Percentiles rank a stretch among this genome's conserved stretches.
These are phyloP conservation scores for Trichoplusia ni DNA, from an alignment of 1,140 invertebrate species.

Conservation along the genomic window DNA sequence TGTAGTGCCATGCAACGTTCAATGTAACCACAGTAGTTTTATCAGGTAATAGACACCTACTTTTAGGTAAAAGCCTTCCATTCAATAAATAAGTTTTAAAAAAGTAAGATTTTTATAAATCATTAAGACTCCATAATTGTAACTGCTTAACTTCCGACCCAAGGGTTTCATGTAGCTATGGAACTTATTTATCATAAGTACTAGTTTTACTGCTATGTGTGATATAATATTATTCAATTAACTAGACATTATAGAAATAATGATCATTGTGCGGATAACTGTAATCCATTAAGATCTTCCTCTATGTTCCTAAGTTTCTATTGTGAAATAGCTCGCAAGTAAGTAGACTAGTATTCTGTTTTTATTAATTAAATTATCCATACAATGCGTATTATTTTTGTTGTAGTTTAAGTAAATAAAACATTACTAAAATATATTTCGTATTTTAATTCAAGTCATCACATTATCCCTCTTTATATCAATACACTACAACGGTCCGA, in stretches of 20 bases:
- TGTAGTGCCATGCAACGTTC: too few species aligned
- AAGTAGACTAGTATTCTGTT: slow-evolving; percentile 12
- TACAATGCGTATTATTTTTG: slow-evolving; percentile 26
- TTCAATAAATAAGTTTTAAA: too few species aligned
- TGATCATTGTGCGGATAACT: slow-evolving; percentile 12
- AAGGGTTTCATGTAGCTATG: neutral
- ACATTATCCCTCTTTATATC: neutral
- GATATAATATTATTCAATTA: slow-evolving; percentile 32
- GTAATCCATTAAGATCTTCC: slow-evolving; percentile 24
- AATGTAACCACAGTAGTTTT: too few species aligned
- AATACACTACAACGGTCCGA: too few species aligned
- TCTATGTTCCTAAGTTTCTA: slow-evolving; percentile 25
- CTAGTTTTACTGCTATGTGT: slow-evolving; percentile 26
- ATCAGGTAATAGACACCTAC: too few species aligned
- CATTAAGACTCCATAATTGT: too few species aligned
- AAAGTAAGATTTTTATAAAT: too few species aligned
- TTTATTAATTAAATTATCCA: neutral
- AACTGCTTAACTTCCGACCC: too few species aligned
- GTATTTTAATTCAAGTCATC: neutral
- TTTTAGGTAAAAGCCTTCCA: too few species aligned
- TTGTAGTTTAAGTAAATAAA: slow-evolving; percentile 25
- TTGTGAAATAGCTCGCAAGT: slow-evolving; percentile 12
- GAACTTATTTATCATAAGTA: slow-evolving; percentile 9
- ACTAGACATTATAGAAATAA: slow-evolving; percentile 17
- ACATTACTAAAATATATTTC: neutral